These are phyloP conservation scores for Sebastes goodei DNA, from an alignment of 2,797 vertebrate species.

Conservation along the genomic window DNA sequence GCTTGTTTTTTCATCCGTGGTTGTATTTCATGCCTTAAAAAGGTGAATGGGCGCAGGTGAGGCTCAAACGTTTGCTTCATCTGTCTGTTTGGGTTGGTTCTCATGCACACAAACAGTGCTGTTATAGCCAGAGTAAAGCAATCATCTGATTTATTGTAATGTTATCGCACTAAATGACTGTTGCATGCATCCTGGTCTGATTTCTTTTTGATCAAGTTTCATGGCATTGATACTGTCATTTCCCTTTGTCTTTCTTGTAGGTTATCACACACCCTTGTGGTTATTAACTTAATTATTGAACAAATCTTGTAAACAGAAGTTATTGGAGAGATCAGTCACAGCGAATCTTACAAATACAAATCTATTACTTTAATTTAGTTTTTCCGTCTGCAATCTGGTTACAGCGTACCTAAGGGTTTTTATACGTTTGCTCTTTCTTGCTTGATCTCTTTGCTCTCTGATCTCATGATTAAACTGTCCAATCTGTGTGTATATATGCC, in stretches of 20 bases:
- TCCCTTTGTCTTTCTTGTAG: not conserved
- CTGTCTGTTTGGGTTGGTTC: not conserved
- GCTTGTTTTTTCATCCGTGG: slow-evolving; percentile 11
- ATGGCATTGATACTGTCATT: not conserved
- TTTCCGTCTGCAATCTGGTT: not conserved
- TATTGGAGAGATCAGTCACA: not conserved
- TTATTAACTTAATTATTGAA: not conserved
- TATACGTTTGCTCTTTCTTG: not conserved
- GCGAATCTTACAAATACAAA: not conserved
- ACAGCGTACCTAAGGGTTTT: not conserved
- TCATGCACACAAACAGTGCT: not conserved
- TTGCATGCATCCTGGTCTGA: not conserved
- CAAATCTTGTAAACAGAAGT: not conserved
- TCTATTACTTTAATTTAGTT: not conserved
- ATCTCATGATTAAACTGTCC: not conserved
- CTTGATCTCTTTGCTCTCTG: not conserved
- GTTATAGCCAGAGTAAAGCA: not conserved
- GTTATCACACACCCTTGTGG: not conserved
- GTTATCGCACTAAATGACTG: not conserved
- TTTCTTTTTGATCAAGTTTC: not conserved
- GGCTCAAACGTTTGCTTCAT: slow-evolving; percentile 6
- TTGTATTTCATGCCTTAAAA: slow-evolving; percentile 29
- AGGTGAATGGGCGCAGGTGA: slow-evolving; percentile 52
- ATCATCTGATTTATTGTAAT: not conserved
- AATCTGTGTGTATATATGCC: not conserved